A percentile compares a stretch with the other conserved stretches of the same genome.
Evolutionary conservation across 2,113 vertebrate genomes (phyloP).

Genomic region (Rhinogobius similis): DNA sequence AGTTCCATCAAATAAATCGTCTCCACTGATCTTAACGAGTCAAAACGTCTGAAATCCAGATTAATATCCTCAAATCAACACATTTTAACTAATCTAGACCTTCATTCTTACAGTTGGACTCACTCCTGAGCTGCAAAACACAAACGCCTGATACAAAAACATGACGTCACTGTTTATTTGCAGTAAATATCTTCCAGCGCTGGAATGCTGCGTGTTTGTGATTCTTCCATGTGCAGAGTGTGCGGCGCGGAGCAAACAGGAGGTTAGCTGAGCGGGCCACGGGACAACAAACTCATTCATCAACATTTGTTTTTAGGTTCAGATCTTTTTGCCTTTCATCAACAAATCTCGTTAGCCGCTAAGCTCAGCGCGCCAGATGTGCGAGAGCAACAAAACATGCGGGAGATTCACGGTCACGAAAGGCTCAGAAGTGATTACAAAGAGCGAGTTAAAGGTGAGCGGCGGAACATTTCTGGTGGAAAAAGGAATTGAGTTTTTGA

Average conservation of each 20-base stretch:
- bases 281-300: slow-evolving; percentile 39
- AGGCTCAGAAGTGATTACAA: not conserved
- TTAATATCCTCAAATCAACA: too few species aligned
- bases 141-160: not conserved
- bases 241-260: slow-evolving; percentile 27
- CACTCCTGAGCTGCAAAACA: not conserved
- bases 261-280: slow-evolving; percentile 29
- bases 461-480: too few species aligned
- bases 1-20: too few species aligned
- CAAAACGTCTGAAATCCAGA: too few species aligned
- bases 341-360: not conserved
- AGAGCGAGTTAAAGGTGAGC: too few species aligned
- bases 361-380: not conserved
- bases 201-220: slow-evolving; percentile 45
- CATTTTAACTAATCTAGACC: too few species aligned
- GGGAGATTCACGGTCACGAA: not conserved
- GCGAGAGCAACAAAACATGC: not conserved
- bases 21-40: too few species aligned
- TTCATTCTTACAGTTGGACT: too few species aligned
- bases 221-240: slow-evolving; percentile 35
- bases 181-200: not conserved
- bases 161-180: not conserved
- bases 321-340: not conserved
- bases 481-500: too few species aligned
- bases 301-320: slow-evolving; percentile 22